Evolutionary conservation across 2,888 invertebrate species (phyloP).

Genomic region (Tinea semifulvella): DNA sequence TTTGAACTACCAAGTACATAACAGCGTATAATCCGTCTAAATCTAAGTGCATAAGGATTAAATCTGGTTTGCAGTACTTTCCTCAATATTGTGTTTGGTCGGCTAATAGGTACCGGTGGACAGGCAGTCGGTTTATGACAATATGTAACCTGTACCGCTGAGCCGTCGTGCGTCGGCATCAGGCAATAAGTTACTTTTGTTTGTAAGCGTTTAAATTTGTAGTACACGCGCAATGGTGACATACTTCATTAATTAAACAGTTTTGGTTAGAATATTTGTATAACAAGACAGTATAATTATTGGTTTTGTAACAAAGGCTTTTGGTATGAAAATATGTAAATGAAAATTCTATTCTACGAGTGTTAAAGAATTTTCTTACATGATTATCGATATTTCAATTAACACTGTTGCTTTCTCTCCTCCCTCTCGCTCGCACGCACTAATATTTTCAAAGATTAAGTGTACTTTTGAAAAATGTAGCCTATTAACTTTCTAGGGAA

Average conservation of each 20-base stretch:
- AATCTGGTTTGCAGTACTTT: constrained; percentile 25
- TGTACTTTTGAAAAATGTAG: too few relatives aligned
- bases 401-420: too few relatives aligned
- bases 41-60: constrained; percentile 22
- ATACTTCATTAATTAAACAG: background rate
- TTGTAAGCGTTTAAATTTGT: constrained; percentile 48
- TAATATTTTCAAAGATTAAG: too few relatives aligned
- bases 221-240: constrained; percentile 25
- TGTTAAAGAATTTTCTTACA: too few relatives aligned
- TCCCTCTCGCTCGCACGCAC: too few relatives aligned
- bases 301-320: too few relatives aligned
- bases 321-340: too few relatives aligned
- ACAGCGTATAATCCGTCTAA: constrained; percentile 25
- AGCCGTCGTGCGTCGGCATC: constrained; percentile 35
- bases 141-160: constrained; percentile 42
- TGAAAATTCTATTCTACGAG: too few relatives aligned
- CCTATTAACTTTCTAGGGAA: too few relatives aligned
- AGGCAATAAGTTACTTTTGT: constrained; percentile 49
- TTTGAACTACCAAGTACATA: constrained; percentile 18
- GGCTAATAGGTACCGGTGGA: constrained; percentile 32
- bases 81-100: constrained; percentile 28
- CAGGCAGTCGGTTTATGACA: constrained; percentile 30
- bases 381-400: too few relatives aligned
- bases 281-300: too few relatives aligned
- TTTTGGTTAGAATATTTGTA: too few relatives aligned